Evolutionary conservation across 2,888 invertebrate genomes (phyloP), one percentile per base, ranked within the genome.

Genomic region (Agonopterix arenella): DNA sequence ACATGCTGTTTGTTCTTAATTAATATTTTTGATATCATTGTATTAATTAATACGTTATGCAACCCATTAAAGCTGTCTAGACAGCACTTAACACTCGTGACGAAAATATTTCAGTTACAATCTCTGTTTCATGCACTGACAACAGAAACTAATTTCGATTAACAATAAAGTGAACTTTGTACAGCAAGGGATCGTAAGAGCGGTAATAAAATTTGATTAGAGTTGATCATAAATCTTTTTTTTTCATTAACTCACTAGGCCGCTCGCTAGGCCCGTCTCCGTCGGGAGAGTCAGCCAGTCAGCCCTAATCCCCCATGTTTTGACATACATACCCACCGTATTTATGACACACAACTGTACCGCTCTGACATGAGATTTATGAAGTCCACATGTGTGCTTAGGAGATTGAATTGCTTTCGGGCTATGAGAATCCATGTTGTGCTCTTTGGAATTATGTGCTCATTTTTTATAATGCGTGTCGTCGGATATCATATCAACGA

Each of bases 161-260:
- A 58, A 52, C 61, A 66, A 67, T 71, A 70, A 73, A 52, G 28
- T 28, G 28, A 28, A 28, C 28, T 28, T 28, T 52, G 43, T 69
- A 69, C 66, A 59, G 64, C 60, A 59, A 68, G 76, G 80, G 80
- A 76, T 77, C 73, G 75, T 73, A 70, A 62, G 75, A 74, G 70
- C 60, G 65, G 78, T 76, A 79, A 82, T 88, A 88, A 85, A 86
- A 84, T 84, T 86, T 83, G 84, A 89, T 89, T 89, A 84, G 76
- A 81, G 66, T 78, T 76, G 76, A 80, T 81, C 89, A 84, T 89
- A 85, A 88, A 89, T 89, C 89, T 88, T 79, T 80, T 52, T 78
- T 86, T 89, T 84, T 85, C 84, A 85, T 86, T 85, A 85, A 83
- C 80, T 80, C 61, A 59, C 67, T 70, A 70, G 78, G 76, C 73